Evolutionary conservation across 2,797 vertebrate genomes (phyloP).

Genomic region (Cichlasoma orientale): DNA sequence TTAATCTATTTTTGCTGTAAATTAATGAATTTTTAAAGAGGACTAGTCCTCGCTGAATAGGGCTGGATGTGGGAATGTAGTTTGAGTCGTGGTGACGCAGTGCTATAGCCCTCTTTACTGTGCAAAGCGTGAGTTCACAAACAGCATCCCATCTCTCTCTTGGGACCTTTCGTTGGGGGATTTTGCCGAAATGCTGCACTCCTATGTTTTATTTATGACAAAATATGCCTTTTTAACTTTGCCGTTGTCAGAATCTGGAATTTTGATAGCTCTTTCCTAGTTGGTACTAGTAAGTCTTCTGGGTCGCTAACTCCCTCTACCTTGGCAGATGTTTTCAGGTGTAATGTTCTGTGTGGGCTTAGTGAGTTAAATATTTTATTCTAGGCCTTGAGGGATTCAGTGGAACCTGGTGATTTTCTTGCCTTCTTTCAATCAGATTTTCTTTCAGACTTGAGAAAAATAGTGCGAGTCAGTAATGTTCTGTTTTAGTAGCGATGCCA

Average conservation of each 20-base stretch:
- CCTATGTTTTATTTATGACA: conserved; percentile 84
- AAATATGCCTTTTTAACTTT: conserved; percentile 79
- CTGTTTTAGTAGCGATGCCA: conserved; percentile 34
- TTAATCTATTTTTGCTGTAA: conserved; percentile 85
- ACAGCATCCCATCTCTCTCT: conserved; percentile 71
- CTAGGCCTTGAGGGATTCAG: conserved; percentile 49
- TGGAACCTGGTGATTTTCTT: conserved; percentile 47
- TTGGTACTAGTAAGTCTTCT: conserved; percentile 60
- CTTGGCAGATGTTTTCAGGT: conserved; percentile 75
- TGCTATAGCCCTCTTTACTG: conserved; percentile 71
- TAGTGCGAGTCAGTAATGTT: conserved; percentile 19
- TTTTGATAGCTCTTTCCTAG: conserved; percentile 67
- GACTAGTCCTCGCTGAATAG: conserved; percentile 74
- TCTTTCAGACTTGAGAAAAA: conserved; percentile 44
- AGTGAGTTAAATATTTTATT: conserved; percentile 68
- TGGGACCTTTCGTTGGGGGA: conserved; percentile 74
- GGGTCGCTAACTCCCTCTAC: conserved; percentile 65
- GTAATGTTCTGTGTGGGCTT: conserved; percentile 71
- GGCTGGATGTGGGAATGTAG: conserved; percentile 71
- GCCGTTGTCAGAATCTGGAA: conserved; percentile 71
- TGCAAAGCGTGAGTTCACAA: conserved; percentile 77
- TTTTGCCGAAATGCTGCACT: conserved; percentile 75
- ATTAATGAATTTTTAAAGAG: conserved; percentile 85
- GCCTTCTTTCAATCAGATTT: conserved; percentile 52
- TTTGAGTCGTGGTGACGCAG: conserved; percentile 67